Base-by-base conservation (phyloP, 2,888 invertebrate species). In the Netelia virgata region DNA sequence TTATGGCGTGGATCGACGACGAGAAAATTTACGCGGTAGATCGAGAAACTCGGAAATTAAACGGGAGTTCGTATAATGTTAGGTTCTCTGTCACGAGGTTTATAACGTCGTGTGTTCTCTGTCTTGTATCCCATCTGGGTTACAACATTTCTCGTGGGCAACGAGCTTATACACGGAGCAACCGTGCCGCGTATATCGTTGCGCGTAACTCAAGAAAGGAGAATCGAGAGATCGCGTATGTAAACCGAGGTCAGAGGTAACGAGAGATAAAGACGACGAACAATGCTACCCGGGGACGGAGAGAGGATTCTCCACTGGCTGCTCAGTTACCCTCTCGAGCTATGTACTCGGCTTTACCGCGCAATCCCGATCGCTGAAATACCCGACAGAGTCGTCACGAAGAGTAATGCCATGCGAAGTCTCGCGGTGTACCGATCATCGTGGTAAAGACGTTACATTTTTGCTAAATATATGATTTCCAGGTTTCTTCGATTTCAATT, bases 191-290 rank as follows among this genome's bases (percentile, higher is more conserved):
- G 36, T 36, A 14, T 50, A 80, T 36, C 73, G 68, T 74, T n/a
- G 55, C 68, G 36, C 57, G 72, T 75, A 75, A 82, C 53, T 70
- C 76, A 28, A 36, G 69, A 6, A 64, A 47, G 20, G 57, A 23
- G 72, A 72, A 82, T 82, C 66, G 82, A 76, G 66, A 82, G 72
- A 82, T 82, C 78, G 69, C 23, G 57, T 83, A 78, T 78, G 82
- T 83, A 78, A 83, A 83, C 73, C 23, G 61, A 59, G 82, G 77
- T 78, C 73, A 74, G 50, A 83, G 82, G 82, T 78, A 68, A 59
- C 43, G 28, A 55, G 73, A 83, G 82, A 83, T 83, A 78, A 69
- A 78, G 73, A 61, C 59, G 68, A 61, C 53, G 63, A 61, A 68
- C 78, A 78, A 73, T 68, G 78, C 59, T 36, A 61, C n/a, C 16